Base-by-base conservation (phyloP, 1,140 invertebrate genomes). In the Drosophila littoralis region DNA sequence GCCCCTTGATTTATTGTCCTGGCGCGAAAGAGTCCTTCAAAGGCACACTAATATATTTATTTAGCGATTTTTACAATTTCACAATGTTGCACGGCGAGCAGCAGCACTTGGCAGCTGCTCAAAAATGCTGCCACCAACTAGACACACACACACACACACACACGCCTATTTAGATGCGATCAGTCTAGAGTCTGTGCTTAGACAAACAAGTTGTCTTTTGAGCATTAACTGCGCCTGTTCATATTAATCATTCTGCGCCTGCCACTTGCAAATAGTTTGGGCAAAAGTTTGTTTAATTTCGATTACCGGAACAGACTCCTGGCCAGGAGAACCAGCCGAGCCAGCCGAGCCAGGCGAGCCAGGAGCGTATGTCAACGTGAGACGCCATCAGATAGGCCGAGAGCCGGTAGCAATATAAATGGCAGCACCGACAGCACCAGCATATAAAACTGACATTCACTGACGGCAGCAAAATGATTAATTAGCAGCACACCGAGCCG, bases 381-480 rank as follows among this genome's bases (percentile, higher is more conserved):
- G 46, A 17, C 43, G 38, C 76, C 13, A 33, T 4, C 38, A 33
- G 22, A 57, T 46, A 74, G 79, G 59, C 55, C 13, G 55, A 46
- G 38, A 28, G 46, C 46, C 40, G 40, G 65, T 28, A 65, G 57
- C 61, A 85, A 75, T 70, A 81, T 89, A 84, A 89, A 89, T 89
- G 84, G 77, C 79, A 80, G 75, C 70, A 70, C 64, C 77, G 84
- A 89, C 84, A 88, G 84, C 80, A 84, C 84, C 80, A 89, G 84
- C 84, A 89, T 89, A 89, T 89, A 89, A 89, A 89, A 75, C 80
- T 89, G 84, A 89, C 85, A 89, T 83, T 77, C 69, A 89, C 84
- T 82, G 84, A 86, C 83, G 78, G 66, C 66, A 28, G 22, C 66
- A 38, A 68, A 75, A 89, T 89, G 84, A 89, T 89, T 89, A 89